Base-by-base conservation (phyloP, 1,140 invertebrate genomes). In the Drosophila sechellia region DNA sequence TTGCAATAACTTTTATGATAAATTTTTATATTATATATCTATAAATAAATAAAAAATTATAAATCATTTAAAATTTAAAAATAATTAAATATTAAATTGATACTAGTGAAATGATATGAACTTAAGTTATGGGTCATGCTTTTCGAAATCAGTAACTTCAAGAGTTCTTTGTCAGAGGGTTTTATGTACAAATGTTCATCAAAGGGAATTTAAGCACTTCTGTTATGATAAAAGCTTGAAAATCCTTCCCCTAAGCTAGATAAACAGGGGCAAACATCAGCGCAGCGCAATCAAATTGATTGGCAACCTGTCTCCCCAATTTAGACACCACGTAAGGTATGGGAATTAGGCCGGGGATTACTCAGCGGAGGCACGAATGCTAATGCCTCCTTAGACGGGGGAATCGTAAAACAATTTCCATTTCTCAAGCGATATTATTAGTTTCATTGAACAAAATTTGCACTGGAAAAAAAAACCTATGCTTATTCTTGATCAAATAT, bases 281-380 rank as follows among this genome's bases (percentile, higher is more conserved):
- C 53, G 48, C 31, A 52, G 31, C 69, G 46, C 77, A 85, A 87
- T 89, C 84, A 87, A 79, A 57, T 86, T 86, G 83, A 86, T 86
- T 86, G 83, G 83, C 83, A 86, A 89, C 58, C 84, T 86, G 83
- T 86, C 66, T 56, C 65, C 53, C 50, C 78, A 57, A 78, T 87
- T 66, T 76, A 79, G 75, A 87, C 81, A 63, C 56, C 56, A 46
- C 60, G 63, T 74, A 65, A 86, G 43, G 55, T 63, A 39, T 5
- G 45, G 64, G 81, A 68, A 86, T 87, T 87, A 75, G 52, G 45
- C 40, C n/a, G 37, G 64, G 74, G 48, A 78, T 85, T 85, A 75
- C 15, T 27, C 17, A 17, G 4, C n/a, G 6, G 5, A 12, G 35
- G 15, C 39, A 22, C 15, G 11, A 66, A 20, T 59, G 10, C 37